These are phyloP conservation scores for Porites australiensis DNA, from an alignment of 64 coral and sea anemone species.

Conservation along the genomic window DNA sequence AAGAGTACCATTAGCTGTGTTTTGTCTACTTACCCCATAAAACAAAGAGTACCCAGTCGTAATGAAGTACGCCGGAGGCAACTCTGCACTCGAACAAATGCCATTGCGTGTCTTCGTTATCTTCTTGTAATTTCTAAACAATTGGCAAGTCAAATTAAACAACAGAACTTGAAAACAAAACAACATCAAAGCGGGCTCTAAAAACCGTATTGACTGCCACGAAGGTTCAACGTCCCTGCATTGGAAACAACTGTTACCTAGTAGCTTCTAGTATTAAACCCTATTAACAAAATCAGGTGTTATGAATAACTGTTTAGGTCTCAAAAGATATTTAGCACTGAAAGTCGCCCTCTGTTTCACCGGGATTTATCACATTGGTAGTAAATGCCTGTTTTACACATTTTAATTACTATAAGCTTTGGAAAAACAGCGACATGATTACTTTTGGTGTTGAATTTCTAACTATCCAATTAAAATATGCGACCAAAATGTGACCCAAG, in stretches of 20 bases:
- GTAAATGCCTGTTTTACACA: not conserved
- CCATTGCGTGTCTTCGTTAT: not conserved
- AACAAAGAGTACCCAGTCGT: too few species aligned
- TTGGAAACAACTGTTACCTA: not conserved
- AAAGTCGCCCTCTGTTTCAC: not conserved
- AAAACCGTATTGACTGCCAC: not conserved
- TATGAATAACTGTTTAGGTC: not conserved
- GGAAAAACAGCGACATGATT: not conserved
- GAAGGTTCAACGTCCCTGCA: not conserved
- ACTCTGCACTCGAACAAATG: too few species aligned
- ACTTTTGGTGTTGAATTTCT: not conserved
- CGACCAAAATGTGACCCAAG: not conserved
- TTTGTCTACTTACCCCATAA: too few species aligned
- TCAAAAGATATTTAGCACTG: not conserved
- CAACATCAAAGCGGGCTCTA: not conserved
- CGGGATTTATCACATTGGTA: not conserved
- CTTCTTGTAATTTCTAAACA: not conserved
- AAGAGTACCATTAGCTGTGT: too few species aligned
- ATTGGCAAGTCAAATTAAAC: not conserved
- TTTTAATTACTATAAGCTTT: not conserved
- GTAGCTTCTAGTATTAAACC: not conserved
- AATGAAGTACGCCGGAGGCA: too few species aligned
- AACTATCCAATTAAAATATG: not conserved
- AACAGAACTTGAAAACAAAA: not conserved
- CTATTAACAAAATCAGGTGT: not conserved